A percentile compares a stretch with the other conserved stretches of the same genome.
Evolutionary conservation across 92 coral and sea anemone species (phyloP).

Genomic region (Siderastrea siderea): DNA sequence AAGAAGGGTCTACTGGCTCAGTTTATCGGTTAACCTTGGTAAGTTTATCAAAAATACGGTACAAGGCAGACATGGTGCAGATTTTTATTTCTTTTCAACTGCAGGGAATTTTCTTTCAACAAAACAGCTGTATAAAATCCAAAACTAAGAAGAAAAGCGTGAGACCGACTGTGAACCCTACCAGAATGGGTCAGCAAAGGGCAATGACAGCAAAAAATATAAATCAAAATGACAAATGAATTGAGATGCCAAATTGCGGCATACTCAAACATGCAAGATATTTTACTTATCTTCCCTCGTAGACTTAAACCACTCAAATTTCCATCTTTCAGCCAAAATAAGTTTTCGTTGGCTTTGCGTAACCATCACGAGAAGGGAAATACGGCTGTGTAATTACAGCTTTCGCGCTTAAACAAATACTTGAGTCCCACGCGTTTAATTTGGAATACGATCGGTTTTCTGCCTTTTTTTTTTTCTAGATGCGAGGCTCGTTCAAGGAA

Average conservation of each 20-base stretch:
- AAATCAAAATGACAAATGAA: slow-evolving; percentile 19
- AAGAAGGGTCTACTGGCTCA: too few relatives aligned
- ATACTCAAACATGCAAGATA: slow-evolving; percentile 10
- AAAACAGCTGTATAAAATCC: slow-evolving; percentile 1
- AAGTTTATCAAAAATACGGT: neutral
- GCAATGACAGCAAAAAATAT: slow-evolving; percentile 12
- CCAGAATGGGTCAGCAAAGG: neutral
- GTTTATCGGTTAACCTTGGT: too few relatives aligned
- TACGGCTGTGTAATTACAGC: slow-evolving; percentile 46
- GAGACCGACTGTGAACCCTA: neutral
- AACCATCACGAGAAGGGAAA: neutral
- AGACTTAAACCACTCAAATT: neutral
- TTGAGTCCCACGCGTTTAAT: neutral
- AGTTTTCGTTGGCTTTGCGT: neutral
- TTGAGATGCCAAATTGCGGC: slow-evolving; percentile 1
- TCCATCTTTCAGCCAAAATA: neutral
- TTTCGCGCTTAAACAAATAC: slow-evolving; percentile 19
- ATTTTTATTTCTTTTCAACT: neutral
- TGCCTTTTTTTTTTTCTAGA: neutral
- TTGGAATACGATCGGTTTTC: neutral
- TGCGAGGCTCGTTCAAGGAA: neutral
- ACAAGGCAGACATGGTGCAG: neutral
- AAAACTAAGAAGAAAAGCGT: neutral
- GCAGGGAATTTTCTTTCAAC: neutral
- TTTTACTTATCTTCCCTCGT: neutral